Conservation (phyloP, 2,113 vertebrate species). For the Notarius quadriscutis region DNA sequence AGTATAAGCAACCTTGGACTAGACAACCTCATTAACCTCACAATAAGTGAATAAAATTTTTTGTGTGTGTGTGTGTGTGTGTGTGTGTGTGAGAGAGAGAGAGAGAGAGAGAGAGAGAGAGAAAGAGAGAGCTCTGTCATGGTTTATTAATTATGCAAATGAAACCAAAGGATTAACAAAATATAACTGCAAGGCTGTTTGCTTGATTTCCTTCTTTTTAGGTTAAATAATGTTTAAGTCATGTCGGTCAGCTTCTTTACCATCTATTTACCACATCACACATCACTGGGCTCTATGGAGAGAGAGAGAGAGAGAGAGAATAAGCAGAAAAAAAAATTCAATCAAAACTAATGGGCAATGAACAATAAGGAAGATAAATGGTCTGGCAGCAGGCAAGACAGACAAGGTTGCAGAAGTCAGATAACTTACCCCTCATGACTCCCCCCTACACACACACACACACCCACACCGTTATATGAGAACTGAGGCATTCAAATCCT, state of each 20-base stretch:
- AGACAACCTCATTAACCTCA: slow-evolving; percentile 24
- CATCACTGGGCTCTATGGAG: background rate
- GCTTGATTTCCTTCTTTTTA: background rate
- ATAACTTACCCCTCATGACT: slow-evolving; percentile 61
- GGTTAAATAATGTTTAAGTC: slow-evolving; percentile 49
- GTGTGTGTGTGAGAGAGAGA: background rate
- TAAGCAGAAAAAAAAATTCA: slow-evolving; percentile 60
- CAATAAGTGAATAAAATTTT: background rate
- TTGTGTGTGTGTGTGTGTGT: background rate
- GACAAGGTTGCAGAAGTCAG: slow-evolving; percentile 61
- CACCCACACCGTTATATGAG: background rate
- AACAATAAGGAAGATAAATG: slow-evolving; percentile 69
- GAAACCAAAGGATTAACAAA: background rate
- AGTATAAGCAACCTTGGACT: slow-evolving; percentile 35
- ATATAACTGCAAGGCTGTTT: background rate
- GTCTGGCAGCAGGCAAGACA: slow-evolving; percentile 56
- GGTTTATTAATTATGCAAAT: slow-evolving; percentile 3
- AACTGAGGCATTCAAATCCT: slow-evolving; percentile 42
- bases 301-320: slow-evolving; percentile 18
- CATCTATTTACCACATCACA: slow-evolving; percentile 11
- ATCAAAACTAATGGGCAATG: slow-evolving; percentile 70
- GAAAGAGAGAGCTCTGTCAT: background rate
- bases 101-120: slow-evolving; percentile 1
- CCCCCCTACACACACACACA: background rate
- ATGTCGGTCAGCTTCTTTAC: slow-evolving; percentile 45